A percentile compares a stretch with the other conserved stretches of the same genome.
These are phyloP conservation scores for Patiria miniata DNA, from an alignment of 35 echinoderm and acorn worm genomes.

Conservation along the genomic window DNA sequence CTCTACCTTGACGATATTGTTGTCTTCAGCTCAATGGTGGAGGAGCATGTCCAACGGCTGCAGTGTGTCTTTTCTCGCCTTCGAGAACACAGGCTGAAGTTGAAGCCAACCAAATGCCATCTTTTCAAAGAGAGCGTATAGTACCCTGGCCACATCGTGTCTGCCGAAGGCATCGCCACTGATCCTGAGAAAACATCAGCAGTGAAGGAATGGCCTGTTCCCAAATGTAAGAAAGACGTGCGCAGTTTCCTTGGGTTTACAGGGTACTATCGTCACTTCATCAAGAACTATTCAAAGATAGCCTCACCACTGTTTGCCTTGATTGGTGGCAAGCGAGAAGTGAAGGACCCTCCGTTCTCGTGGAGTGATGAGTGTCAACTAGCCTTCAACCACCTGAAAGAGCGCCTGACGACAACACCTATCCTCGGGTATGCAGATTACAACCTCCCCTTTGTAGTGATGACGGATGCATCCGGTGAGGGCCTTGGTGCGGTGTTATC, in stretches of 20 bases:
- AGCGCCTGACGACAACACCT: no score
- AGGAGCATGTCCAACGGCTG: constrained; percentile 29
- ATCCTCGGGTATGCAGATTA: no score
- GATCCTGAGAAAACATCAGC: constrained; percentile 51
- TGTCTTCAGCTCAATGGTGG: constrained; percentile 29
- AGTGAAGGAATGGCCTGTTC: constrained; percentile 49
- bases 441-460: no score
- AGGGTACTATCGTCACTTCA: constrained; percentile 49
- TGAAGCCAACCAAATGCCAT: constrained; percentile 58
- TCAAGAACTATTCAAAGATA: constrained; percentile 49
- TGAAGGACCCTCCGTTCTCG: background rate
- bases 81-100: constrained; percentile 30
- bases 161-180: constrained; percentile 22
- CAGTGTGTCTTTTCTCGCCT: constrained; percentile 33
- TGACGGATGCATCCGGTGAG: no score
- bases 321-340: background rate
- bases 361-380: no score
- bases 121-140: constrained; percentile 29
- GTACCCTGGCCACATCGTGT: constrained; percentile 52
- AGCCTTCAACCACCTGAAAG: constrained; percentile 1
- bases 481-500: no score
- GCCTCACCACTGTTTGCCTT: no score
- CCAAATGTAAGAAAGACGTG: constrained; percentile 20
- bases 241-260: no score
- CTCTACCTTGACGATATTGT: constrained; percentile 50